Evolutionary conservation across 2,113 vertebrate species (phyloP).

Genomic region (Microtus ochrogaster): DNA sequence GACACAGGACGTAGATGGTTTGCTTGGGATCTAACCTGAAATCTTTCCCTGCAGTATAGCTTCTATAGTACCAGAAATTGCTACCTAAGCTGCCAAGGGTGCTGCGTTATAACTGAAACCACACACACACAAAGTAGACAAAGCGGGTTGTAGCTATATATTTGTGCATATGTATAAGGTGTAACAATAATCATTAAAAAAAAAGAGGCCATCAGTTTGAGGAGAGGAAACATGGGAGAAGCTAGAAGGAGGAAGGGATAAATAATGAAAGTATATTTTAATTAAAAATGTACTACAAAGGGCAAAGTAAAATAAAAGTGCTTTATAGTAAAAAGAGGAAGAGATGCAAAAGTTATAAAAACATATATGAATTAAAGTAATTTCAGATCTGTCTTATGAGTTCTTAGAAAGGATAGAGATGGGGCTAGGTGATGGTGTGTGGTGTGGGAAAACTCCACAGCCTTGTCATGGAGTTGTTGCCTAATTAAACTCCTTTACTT

Average conservation of each 20-base stretch:
- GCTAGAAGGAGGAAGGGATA: neutral
- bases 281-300: neutral
- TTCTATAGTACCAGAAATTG: neutral
- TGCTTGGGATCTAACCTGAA: neutral
- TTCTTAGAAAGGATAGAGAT: neutral
- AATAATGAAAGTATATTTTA: neutral
- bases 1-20: neutral
- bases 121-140: neutral
- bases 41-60: neutral
- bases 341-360: neutral
- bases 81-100: neutral
- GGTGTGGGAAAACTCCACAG: neutral
- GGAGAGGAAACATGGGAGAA: neutral
- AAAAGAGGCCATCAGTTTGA: neutral
- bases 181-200: neutral
- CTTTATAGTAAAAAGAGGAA: neutral
- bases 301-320: neutral
- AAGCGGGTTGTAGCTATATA: neutral
- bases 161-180: neutral
- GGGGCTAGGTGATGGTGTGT: neutral
- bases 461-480: neutral
- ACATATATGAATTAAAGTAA: neutral
- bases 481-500: neutral
- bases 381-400: neutral
- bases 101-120: neutral